phyloP scores from a whole-genome alignment of 2,113 vertebrate genomes.

The Epinephelus moara region DNA sequence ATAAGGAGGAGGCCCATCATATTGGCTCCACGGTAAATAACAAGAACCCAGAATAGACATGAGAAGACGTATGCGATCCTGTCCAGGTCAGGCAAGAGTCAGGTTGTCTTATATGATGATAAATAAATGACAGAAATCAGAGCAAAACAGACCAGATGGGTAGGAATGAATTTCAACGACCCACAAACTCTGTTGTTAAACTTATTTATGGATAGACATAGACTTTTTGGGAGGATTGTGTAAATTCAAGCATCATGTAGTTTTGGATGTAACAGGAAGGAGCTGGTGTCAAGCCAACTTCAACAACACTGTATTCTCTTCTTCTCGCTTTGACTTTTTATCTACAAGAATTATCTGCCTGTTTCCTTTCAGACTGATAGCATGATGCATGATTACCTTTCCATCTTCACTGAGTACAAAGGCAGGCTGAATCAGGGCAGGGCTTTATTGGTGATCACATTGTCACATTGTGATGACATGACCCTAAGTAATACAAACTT shows the following conservation, averaged over 20 bases:
- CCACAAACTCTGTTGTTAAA: not conserved
- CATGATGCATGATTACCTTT: not conserved
- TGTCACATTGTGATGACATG: too few relatives aligned
- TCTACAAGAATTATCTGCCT: not conserved
- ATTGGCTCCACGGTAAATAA: slow-evolving; percentile 1
- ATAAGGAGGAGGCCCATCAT: slow-evolving; percentile 22
- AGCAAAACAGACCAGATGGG: not conserved
- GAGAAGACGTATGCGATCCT: not conserved
- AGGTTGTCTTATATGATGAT: not conserved
- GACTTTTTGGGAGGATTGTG: not conserved
- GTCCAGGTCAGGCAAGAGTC: slow-evolving; percentile 11
- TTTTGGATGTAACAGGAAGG: not conserved
- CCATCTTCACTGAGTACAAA: not conserved
- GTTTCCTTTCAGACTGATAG: too few relatives aligned
- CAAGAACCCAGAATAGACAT: slow-evolving; percentile 5
- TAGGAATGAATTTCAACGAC: not conserved
- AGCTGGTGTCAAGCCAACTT: not conserved
- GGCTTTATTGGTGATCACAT: too few relatives aligned
- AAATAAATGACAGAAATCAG: not conserved
- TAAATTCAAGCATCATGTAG: not conserved
- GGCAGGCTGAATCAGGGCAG: not conserved
- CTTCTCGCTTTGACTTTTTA: not conserved
- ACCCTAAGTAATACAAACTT: not conserved
- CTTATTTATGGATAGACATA: not conserved
- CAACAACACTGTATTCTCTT: not conserved